Percentiles rank a stretch among this genome's conserved stretches.
Evolutionary conservation across 2,113 vertebrate species (phyloP).

Genomic region (Syrrhaptes paradoxus): DNA sequence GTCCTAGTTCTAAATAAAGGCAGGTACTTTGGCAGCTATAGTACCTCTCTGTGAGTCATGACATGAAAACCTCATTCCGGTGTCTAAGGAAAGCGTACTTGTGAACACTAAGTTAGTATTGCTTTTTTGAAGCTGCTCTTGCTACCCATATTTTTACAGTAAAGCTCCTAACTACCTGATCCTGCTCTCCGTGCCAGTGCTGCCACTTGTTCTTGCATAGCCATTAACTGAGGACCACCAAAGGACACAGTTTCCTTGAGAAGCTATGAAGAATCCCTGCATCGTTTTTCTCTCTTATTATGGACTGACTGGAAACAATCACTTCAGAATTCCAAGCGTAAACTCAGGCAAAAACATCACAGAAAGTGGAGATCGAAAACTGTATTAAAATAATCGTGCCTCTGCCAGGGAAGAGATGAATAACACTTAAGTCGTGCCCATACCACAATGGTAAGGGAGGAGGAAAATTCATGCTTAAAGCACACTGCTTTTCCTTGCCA

Average conservation of each 20-base stretch:
- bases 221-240: not conserved
- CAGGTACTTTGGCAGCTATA: not conserved
- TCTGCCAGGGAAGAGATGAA: not conserved
- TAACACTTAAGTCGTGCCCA: not conserved
- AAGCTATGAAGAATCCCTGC: not conserved
- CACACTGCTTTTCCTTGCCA: not conserved
- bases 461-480: not conserved
- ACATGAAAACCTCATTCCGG: not conserved
- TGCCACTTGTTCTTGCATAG: not conserved
- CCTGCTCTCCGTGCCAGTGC: not conserved
- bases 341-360: not conserved
- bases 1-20: not conserved
- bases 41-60: not conserved
- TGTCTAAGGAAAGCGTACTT: not conserved
- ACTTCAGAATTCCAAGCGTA: not conserved
- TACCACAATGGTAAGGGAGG: not conserved
- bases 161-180: not conserved
- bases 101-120: not conserved
- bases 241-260: not conserved
- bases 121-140: not conserved
- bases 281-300: not conserved
- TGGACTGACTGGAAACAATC: not conserved
- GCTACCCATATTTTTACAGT: not conserved
- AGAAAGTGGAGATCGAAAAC: not conserved
- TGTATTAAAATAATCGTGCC: not conserved